A percentile compares a stretch with the other conserved stretches of the same genome.
Evolutionary conservation across 2,113 vertebrate species (phyloP).

Genomic region (Rallus limicola): DNA sequence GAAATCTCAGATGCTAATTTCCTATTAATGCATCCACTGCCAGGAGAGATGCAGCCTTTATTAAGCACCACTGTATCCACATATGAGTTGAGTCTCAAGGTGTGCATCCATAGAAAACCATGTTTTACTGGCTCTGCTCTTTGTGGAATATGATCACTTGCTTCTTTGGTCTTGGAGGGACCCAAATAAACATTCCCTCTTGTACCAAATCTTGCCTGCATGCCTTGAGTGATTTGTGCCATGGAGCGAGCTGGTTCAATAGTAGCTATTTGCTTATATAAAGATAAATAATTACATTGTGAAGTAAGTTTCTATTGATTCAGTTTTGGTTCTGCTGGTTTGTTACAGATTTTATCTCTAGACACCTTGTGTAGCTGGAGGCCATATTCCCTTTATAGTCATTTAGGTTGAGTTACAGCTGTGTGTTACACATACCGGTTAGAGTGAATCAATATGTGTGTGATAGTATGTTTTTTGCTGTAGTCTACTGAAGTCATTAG

Average conservation of each 20-base stretch:
- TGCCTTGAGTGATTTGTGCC: not conserved
- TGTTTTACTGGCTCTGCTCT: not conserved
- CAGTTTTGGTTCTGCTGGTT: not conserved
- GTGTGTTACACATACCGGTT: not conserved
- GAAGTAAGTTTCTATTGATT: not conserved
- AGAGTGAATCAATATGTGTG: not conserved
- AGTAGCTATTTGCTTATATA: not conserved
- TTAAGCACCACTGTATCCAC: not conserved
- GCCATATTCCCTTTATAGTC: not conserved
- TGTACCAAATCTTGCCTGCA: not conserved
- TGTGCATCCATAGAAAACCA: not conserved
- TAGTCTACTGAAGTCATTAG: not conserved
- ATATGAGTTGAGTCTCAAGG: not conserved
- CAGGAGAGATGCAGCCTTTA: not conserved
- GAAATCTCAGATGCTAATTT: not conserved
- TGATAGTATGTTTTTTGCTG: not conserved
- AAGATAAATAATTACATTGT: not conserved
- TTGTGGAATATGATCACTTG: not conserved
- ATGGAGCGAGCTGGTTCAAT: not conserved
- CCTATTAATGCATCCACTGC: not conserved
- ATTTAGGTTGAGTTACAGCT: not conserved
- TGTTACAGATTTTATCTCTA: not conserved
- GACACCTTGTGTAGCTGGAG: not conserved
- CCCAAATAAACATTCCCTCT: not conserved
- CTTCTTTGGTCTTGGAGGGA: not conserved